Percentiles rank a stretch among this genome's conserved stretches.
These are phyloP conservation scores for Silurus aristotelis DNA, from an alignment of 2,797 vertebrate species.

Conservation along the genomic window DNA sequence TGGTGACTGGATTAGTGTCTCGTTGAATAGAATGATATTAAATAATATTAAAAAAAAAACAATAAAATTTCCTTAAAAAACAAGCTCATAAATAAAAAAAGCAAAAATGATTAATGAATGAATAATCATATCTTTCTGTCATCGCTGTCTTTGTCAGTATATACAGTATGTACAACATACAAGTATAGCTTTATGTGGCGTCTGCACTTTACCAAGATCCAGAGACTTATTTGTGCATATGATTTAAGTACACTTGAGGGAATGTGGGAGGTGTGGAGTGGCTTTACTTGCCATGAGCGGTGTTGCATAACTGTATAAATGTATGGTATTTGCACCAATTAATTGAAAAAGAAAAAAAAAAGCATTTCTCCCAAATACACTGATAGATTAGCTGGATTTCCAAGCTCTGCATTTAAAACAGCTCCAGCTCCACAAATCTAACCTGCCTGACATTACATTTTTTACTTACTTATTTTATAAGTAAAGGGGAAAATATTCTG, in stretches of 20 bases:
- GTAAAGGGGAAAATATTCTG: neutral
- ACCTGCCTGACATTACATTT: neutral
- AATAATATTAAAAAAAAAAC: neutral
- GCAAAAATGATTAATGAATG: neutral
- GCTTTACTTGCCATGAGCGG: conserved; percentile 39
- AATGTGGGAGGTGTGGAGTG: conserved; percentile 46
- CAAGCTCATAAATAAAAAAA: neutral
- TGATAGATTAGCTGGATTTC: neutral
- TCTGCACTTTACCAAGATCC: neutral
- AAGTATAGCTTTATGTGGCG: neutral
- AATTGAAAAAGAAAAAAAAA: neutral
- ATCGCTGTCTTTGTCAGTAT: neutral
- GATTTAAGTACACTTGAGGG: conserved; percentile 32
- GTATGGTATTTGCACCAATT: conserved; percentile 37
- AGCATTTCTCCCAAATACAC: neutral
- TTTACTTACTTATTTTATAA: neutral
- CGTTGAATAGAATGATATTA: neutral
- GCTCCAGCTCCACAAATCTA: neutral
- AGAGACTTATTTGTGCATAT: neutral
- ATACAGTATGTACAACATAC: neutral
- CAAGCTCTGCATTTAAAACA: neutral
- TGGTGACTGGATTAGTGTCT: too few relatives aligned
- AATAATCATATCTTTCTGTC: neutral
- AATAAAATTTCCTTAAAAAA: neutral
- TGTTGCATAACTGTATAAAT: conserved; percentile 54